Conservation (phyloP, 2,113 vertebrate genomes). For the Brachypteracias leptosomus region DNA sequence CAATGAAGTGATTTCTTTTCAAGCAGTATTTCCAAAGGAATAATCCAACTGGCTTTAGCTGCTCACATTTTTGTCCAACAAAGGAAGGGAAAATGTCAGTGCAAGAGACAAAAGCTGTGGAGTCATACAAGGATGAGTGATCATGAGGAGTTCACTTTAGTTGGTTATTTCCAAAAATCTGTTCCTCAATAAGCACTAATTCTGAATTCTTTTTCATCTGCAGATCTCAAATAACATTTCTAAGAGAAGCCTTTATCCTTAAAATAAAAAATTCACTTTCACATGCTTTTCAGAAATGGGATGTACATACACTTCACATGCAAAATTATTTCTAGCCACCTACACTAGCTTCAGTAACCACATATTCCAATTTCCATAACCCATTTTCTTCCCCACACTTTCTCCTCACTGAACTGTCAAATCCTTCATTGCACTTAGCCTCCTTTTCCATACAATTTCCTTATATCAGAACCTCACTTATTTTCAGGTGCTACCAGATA, state of each 20-base stretch:
- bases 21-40: constrained; percentile 22
- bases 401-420: constrained; percentile 33
- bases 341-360: constrained; percentile 55
- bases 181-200: neutral
- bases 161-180: neutral
- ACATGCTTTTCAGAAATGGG: constrained; percentile 25
- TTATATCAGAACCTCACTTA: neutral
- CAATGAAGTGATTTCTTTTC: constrained; percentile 9
- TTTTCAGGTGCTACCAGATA: constrained; percentile 12
- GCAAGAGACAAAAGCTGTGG: neutral
- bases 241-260: neutral
- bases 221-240: neutral
- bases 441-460: constrained; percentile 23
- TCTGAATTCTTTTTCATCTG: neutral
- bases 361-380: constrained; percentile 63
- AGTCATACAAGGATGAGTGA: neutral
- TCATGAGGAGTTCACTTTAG: neutral
- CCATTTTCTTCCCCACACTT: constrained; percentile 42
- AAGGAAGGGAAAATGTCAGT: constrained; percentile 25
- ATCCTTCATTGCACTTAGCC: neutral
- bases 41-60: constrained; percentile 38
- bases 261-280: constrained; percentile 41
- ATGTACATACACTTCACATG: constrained; percentile 48
- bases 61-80: neutral
- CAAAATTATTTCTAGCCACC: constrained; percentile 65